These are phyloP conservation scores for Exaiptasia diaphana DNA, from an alignment of 64 coral and sea anemone genomes.

Conservation along the genomic window DNA sequence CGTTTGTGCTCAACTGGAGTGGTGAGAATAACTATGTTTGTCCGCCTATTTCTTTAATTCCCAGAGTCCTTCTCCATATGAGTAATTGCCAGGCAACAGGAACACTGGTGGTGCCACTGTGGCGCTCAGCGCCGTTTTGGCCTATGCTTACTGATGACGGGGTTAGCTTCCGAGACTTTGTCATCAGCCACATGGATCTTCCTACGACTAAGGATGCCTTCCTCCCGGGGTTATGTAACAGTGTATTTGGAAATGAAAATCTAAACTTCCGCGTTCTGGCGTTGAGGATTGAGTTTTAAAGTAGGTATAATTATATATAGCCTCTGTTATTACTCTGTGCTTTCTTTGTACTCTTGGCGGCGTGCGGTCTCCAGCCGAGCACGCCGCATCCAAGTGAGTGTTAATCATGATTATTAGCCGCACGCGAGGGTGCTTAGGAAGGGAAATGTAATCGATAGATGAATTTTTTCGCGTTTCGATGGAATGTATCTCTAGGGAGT, in stretches of 20 bases:
- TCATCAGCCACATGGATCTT: slow-evolving; percentile 46
- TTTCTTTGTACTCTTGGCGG: slow-evolving; percentile 25
- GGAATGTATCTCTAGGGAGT: not conserved
- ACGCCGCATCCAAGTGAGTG: not conserved
- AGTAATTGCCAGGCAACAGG: slow-evolving; percentile 38
- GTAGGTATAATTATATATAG: not conserved
- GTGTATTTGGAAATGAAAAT: slow-evolving; percentile 31
- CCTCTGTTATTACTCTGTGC: not conserved
- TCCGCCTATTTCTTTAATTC: slow-evolving; percentile 54
- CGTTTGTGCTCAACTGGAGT: slow-evolving; percentile 26
- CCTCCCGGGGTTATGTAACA: not conserved
- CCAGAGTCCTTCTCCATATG: slow-evolving; percentile 48
- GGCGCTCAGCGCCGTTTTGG: slow-evolving; percentile 11
- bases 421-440: not conserved
- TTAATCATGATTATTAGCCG: not conserved
- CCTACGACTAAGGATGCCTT: slow-evolving; percentile 3
- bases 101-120: slow-evolving; percentile 7
- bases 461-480: not conserved
- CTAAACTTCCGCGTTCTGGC: slow-evolving; percentile 46
- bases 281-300: slow-evolving; percentile 38
- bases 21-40: slow-evolving; percentile 60
- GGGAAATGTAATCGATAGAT: not conserved
- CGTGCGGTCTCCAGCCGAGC: slow-evolving; percentile 18
- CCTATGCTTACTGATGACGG: slow-evolving; percentile 40
- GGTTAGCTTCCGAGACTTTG: not conserved